Base-by-base conservation (phyloP, 2,113 vertebrate genomes). In the human region DNA sequence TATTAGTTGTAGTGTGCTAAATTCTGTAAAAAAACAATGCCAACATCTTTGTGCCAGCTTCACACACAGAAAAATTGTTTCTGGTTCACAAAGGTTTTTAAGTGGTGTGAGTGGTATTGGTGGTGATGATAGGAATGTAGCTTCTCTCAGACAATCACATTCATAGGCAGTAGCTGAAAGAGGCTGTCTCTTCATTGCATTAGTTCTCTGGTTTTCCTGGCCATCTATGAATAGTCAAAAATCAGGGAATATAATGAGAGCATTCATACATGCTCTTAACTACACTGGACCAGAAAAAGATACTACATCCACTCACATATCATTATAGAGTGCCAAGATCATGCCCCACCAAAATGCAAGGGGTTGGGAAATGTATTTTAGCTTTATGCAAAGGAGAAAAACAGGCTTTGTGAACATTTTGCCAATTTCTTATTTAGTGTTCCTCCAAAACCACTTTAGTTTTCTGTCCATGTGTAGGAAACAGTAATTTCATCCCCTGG, bases 151-250 rank as follows among this genome's bases (percentile, higher is more conserved):
- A 88, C 1, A n/a, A 23, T 22, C 16, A 81, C 20, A 88, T 76
- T 59, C 5, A 5, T 2, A 23, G 48, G 35, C 8, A 14, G 11
- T 38, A 8, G 30, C 7, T 45, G n/a, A 38, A 43, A 35, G 20
- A 82, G 25, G n/a, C 25, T 43, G 38, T 66, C 1, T 18, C n/a
- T 57, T 66, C 30, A 64, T 0, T 59, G 3, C 0, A 0, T 5
- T 23, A 25, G 0, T 59, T 6, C 8, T 43, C 6, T 55, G 30
- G 16, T 55, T 80, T 70, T 5, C 25, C 7, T 81, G 35, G 8
- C 68, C 11, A 30, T 50, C 8, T 59, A 38, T 0, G 9, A 8
- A 40, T n/a, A 55, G 30, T 2, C 5, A 73, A 22, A 25, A 82
- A 18, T 73, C 11, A 82, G 25, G 17, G 18, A 23, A 40, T n/a